Base-by-base conservation (phyloP, 2,113 vertebrate species). In the Spilogale gracilis region DNA sequence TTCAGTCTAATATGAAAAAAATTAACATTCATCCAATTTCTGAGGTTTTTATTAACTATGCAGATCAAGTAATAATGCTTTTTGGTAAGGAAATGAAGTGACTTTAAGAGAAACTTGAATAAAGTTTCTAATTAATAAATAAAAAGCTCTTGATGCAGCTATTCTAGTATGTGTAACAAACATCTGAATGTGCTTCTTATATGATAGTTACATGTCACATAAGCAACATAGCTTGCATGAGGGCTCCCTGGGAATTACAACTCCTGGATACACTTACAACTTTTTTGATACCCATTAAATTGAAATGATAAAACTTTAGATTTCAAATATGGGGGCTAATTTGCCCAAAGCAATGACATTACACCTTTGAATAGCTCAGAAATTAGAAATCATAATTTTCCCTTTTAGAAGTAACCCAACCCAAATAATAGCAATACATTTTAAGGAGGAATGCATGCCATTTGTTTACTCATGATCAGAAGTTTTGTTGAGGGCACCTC, bases 101-200 rank as follows among this genome's bases (percentile, higher is more conserved):
- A 43, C 48, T 95, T 95, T 96, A 92, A 91, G 95, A 94, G 88
- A 95, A 95, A 78, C 58, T 80, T 87, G 78, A 97, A 87, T 92
- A 92, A 96, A 38, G 38, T 38, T 38, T 38, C 38, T 38, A 38
- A 38, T 38, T 38, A 38, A 38, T 38, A 38, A 38, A 38, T 84
- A 88, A 9, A 88, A 91, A 94, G 61, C 94, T 97, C 90, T 95
- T 84, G 80, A 92, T 95, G 80, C 96, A 97, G 98, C 97, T 97
- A 87, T 83, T 91, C 67, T 84, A 38, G 80, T 94, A 74, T 91
- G 94, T 92, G 61, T 91, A 61, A 73, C 90, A 86, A 94, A 83
- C 91, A 96, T 95, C 90, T 90, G 76, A 89, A 94, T 81, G 48
- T 85, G 73, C 60, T 97, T 96, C 82, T 93, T 95, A 90, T 95